Conservation (phyloP, 2,113 vertebrate species). For the Chlorodrepanis virens region DNA sequence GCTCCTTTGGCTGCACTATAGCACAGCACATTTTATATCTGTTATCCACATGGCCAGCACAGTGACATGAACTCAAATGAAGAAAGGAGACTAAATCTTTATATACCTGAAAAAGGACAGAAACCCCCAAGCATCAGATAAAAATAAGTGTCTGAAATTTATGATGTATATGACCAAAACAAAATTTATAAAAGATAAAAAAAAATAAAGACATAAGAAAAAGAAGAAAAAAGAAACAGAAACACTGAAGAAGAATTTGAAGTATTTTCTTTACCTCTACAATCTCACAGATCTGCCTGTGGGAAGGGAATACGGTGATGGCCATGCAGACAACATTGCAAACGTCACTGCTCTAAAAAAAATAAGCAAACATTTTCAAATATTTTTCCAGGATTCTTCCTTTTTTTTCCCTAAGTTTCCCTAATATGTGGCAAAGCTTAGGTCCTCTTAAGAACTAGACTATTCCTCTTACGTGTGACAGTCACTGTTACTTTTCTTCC, state of each 20-base stretch:
- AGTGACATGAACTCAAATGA: not conserved
- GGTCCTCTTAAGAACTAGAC: constrained; percentile 7
- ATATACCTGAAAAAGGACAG: not conserved
- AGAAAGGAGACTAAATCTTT: not conserved
- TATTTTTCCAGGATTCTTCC: not conserved
- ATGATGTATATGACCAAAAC: not conserved
- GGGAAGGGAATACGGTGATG: not conserved
- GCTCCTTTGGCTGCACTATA: not conserved
- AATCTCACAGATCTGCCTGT: not conserved
- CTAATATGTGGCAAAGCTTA: not conserved
- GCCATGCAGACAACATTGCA: not conserved
- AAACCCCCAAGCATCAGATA: not conserved
- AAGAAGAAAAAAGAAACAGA: not conserved
- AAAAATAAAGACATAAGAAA: not conserved
- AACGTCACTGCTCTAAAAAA: not conserved
- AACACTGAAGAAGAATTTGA: not conserved
- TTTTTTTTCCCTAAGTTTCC: not conserved
- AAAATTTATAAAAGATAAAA: not conserved
- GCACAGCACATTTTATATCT: accelerated
- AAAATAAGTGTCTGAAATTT: not conserved
- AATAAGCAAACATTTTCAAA: not conserved
- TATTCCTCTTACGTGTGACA: not conserved
- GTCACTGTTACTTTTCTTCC: constrained; percentile 14
- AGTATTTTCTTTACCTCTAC: not conserved
- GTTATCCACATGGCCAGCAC: not conserved